Percentiles rank a stretch among this genome's conserved stretches.
Conservation (phyloP, 2,888 invertebrate genomes). For the Malachius bipustulatus region DNA sequence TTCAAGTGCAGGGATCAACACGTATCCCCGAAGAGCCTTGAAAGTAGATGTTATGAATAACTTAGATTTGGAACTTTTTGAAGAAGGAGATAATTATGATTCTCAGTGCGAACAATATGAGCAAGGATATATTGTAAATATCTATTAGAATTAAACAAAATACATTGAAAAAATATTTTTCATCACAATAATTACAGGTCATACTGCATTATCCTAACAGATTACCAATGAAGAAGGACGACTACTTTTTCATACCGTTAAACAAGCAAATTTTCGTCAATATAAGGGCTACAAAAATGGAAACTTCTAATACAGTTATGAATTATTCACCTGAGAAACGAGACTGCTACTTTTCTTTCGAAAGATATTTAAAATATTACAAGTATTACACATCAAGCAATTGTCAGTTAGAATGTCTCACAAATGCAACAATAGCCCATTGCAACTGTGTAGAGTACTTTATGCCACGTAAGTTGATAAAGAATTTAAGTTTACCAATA, state of each 20-base stretch:
- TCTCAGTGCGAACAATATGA: too few species aligned
- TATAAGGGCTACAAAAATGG: constrained; percentile 57
- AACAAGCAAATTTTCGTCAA: constrained; percentile 56
- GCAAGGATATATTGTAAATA: too few species aligned
- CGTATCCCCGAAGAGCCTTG: too few species aligned
- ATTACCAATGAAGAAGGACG: constrained; percentile 48
- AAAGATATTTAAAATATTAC: constrained; percentile 50
- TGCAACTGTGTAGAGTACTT: constrained; percentile 42
- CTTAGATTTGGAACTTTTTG: too few species aligned
- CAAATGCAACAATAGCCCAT: constrained; percentile 46
- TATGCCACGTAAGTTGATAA: constrained; percentile 48
- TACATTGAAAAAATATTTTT: too few species aligned
- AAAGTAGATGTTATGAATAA: too few species aligned
- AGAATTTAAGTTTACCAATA: too few species aligned
- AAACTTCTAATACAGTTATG: constrained; percentile 51
- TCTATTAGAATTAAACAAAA: too few species aligned
- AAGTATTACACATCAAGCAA: constrained; percentile 57
- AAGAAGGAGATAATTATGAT: too few species aligned
- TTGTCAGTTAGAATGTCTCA: constrained; percentile 56
- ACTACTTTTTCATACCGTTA: constrained; percentile 54
- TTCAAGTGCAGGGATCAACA: too few species aligned
- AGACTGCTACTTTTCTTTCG: constrained; percentile 53
- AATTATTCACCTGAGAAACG: constrained; percentile 49
- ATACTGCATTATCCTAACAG: constrained; percentile 53
- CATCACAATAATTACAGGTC: constrained; percentile 39